Evolutionary conservation across 2,113 vertebrate genomes (phyloP).

Genomic region (Prolemur simus): DNA sequence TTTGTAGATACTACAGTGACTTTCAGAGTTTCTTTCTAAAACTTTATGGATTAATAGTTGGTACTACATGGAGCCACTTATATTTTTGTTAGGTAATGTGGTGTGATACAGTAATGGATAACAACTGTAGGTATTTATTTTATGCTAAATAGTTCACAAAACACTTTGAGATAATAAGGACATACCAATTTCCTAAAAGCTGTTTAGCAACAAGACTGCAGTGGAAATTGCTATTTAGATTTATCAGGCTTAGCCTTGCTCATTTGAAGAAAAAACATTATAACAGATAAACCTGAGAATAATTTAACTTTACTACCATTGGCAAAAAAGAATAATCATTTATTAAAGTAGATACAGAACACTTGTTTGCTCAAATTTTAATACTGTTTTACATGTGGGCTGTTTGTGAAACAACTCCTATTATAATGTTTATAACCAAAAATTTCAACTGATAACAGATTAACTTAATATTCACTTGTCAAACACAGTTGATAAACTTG

Average conservation of each 20-base stretch:
- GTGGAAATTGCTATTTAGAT: background rate
- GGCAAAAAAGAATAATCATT: slow-evolving; percentile 77
- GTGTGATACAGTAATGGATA: background rate
- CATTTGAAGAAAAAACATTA: slow-evolving; percentile 9
- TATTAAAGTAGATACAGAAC: slow-evolving; percentile 81
- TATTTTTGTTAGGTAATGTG: background rate
- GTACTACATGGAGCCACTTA: background rate
- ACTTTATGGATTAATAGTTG: background rate
- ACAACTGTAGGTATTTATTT: background rate
- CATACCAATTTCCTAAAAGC: background rate
- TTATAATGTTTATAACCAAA: slow-evolving; percentile 65
- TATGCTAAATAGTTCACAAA: background rate
- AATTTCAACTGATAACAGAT: slow-evolving; percentile 70
- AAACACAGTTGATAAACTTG: slow-evolving; percentile 73
- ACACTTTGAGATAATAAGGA: background rate
- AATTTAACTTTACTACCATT: background rate
- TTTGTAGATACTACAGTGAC: background rate
- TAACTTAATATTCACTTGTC: slow-evolving; percentile 71
- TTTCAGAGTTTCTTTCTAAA: background rate
- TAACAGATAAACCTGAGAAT: slow-evolving; percentile 26
- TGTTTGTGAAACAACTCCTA: slow-evolving; percentile 64
- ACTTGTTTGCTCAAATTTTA: slow-evolving; percentile 78
- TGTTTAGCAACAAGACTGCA: background rate
- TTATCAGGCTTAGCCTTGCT: background rate
- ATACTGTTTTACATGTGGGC: slow-evolving; percentile 79